Evolutionary conservation across 2,113 vertebrate genomes (phyloP).

Genomic region (Muntiacus muntjak): DNA sequence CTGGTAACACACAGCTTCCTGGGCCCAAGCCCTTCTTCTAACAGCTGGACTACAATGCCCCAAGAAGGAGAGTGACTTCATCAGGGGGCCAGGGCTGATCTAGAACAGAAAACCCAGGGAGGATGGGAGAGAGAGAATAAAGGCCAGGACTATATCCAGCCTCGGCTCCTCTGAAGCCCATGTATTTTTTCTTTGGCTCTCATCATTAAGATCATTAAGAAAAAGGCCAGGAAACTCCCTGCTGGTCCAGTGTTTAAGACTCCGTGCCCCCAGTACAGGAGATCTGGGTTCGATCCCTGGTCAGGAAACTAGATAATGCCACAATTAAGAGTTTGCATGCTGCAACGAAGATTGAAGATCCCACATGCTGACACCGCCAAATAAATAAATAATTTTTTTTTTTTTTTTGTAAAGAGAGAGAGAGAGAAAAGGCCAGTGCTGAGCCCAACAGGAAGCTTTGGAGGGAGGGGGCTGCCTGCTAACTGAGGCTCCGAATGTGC

Average conservation of each 20-base stretch:
- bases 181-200: neutral
- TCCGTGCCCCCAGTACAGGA: neutral
- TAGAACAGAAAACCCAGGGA: neutral
- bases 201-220: neutral
- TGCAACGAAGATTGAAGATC: neutral
- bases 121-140: neutral
- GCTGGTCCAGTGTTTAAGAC: neutral
- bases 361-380: neutral
- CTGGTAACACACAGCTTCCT: neutral
- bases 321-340: neutral
- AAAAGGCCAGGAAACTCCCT: neutral
- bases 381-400: neutral
- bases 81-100: neutral
- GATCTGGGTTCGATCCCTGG: neutral
- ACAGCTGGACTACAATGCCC: neutral
- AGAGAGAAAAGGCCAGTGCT: neutral
- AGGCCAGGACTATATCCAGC: neutral
- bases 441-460: neutral
- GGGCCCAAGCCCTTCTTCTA: neutral
- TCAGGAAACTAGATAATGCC: neutral
- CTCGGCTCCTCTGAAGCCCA: neutral
- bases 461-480: neutral
- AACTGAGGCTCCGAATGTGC: neutral
- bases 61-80: neutral
- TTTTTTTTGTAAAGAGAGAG: neutral